phyloP scores from a whole-genome alignment of 2,888 invertebrate species.

The Xylota sylvarum region DNA sequence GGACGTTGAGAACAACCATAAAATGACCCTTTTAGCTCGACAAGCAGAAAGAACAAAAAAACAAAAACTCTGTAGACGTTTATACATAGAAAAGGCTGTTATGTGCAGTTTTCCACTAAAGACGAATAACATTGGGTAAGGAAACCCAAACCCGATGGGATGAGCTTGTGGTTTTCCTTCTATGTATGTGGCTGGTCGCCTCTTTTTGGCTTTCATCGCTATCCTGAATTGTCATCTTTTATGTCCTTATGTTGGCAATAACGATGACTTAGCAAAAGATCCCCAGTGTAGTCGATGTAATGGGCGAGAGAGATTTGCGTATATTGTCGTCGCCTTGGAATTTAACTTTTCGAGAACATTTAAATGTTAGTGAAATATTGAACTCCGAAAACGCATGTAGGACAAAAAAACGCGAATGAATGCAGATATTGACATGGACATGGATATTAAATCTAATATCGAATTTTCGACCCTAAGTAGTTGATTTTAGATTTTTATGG shows the following conservation, averaged over 20 bases:
- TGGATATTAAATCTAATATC: background rate
- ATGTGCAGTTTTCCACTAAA: conserved; percentile 64
- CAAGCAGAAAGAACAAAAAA: conserved; percentile 1
- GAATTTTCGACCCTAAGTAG: no score
- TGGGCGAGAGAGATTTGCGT: conserved; percentile 70
- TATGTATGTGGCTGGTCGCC: conserved; percentile 28
- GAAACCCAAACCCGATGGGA: conserved; percentile 40
- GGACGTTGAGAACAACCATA: conserved; percentile 58
- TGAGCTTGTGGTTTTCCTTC: conserved; percentile 42
- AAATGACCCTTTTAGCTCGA: conserved; percentile 65
- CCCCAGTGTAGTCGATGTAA: conserved; percentile 46
- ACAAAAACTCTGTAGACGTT: conserved; percentile 42
- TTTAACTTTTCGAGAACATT: conserved; percentile 52
- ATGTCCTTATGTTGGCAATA: conserved; percentile 71
- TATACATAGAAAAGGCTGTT: conserved; percentile 67
- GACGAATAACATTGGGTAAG: conserved; percentile 53
- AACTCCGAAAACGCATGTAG: conserved; percentile 58
- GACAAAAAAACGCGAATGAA: conserved; percentile 33
- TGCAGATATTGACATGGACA: conserved; percentile 45
- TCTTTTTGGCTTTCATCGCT: conserved; percentile 59
- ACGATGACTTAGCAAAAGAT: conserved; percentile 67
- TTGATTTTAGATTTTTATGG: no score
- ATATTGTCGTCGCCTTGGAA: conserved; percentile 43
- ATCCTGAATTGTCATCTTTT: conserved; percentile 74
- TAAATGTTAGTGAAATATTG: conserved; percentile 59